phyloP scores from a whole-genome alignment of 2,888 invertebrate genomes.

The Ormyrus rosae region DNA sequence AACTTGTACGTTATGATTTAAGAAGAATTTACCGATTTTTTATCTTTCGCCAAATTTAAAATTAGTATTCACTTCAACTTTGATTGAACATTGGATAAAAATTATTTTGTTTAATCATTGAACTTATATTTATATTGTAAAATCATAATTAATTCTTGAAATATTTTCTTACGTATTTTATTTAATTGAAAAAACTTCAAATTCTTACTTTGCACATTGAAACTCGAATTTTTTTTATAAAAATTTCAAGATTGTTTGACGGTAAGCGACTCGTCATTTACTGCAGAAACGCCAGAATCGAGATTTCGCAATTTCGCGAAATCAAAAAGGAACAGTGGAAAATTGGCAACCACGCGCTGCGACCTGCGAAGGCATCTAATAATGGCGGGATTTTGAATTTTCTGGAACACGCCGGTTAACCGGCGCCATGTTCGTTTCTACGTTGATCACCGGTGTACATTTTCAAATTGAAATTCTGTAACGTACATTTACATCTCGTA shows the following conservation, averaged over 20 bases:
- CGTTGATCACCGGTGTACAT: too few relatives aligned
- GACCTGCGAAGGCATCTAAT: neutral
- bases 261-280: neutral
- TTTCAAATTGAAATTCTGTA: too few relatives aligned
- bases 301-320: constrained; percentile 6
- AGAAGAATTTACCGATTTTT: too few relatives aligned
- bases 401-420: neutral
- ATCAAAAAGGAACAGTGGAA: neutral
- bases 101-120: too few relatives aligned
- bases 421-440: neutral
- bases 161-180: neutral
- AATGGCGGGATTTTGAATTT: constrained; percentile 14
- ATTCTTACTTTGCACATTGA: neutral
- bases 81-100: too few relatives aligned
- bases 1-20: too few relatives aligned
- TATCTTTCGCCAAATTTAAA: too few relatives aligned
- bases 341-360: neutral
- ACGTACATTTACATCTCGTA: too few relatives aligned
- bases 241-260: neutral
- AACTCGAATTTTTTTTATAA: too few relatives aligned
- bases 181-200: neutral
- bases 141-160: neutral
- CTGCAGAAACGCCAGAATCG: neutral
- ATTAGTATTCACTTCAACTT: too few relatives aligned
- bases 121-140: too few relatives aligned